Base-by-base conservation (phyloP, 2,113 vertebrate species). In the Fulica atra region DNA sequence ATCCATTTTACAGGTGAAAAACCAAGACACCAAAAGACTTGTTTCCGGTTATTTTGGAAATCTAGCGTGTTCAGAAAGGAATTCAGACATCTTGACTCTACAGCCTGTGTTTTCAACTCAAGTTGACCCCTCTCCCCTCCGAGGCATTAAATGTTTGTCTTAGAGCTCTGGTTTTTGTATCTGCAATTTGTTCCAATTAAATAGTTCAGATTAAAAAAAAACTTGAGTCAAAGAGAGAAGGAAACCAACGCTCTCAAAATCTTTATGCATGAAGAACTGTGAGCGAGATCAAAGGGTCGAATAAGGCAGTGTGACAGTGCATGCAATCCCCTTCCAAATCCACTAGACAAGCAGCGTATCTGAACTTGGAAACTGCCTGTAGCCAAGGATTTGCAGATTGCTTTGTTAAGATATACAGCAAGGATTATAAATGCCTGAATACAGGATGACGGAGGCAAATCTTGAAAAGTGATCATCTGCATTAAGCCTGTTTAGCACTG, bases 401-500 rank as follows among this genome's bases (percentile, higher is more conserved):
- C 63, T 95, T 91, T 81, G 57, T 91, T 78, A 78, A 88, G 78
- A 90, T 88, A 86, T 4, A 95, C 0, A 0, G 42, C 79, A 96
- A 72, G 68, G 80, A 64, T 64, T 86, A 85, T 59, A 93, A 93
- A 95, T 48, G 76, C 36, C 73, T 95, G 78, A 95, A 76, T 89
- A 60, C 23, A 44, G 29, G 78, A 83, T 0, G 11, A 92, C 76
- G 94, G 89, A 83, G 38, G 51, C 53, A 81, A 81, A 74, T 64
- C 71, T 87, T 89, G 9, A 61, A 72, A 81, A 92, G 50, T 5
- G 4, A 86, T 95, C 76, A 88, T 82, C 59, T 78, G 68, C 77
- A 91, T 83, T 91, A 95, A 90, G 38, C 46, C 65, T 57, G 51
- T 66, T 83, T 57, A 88, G 83, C 31, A n/a, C 26, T 59, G 29